Conservation (phyloP, 92 coral and sea anemone genomes). For the Zoanthus sansibaricus region DNA sequence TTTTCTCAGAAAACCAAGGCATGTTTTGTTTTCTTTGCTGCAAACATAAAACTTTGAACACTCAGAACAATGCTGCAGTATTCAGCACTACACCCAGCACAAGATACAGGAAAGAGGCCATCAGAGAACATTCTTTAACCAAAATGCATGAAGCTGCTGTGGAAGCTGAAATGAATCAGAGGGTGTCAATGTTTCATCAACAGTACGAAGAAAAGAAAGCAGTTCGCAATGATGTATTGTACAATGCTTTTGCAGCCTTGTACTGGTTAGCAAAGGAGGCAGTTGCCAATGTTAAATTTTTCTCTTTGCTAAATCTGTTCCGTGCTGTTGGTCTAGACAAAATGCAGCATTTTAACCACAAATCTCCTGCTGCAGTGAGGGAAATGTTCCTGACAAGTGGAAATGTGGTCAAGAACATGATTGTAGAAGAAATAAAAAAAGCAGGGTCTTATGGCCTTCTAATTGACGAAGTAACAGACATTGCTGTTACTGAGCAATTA, state of each 20-base stretch:
- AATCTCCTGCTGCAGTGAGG: conserved; percentile 43
- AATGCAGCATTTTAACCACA: conserved; percentile 55
- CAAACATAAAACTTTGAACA: conserved; percentile 48
- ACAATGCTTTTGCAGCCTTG: conserved; percentile 57
- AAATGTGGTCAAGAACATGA: conserved; percentile 25
- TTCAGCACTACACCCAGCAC: conserved; percentile 33
- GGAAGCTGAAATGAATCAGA: conserved; percentile 47
- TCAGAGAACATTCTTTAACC: conserved; percentile 34
- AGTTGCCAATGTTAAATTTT: conserved; percentile 41
- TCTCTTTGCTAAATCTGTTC: conserved; percentile 45
- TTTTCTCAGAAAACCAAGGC: conserved; percentile 50
- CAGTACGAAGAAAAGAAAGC: conserved; percentile 34
- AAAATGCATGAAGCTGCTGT: conserved; percentile 55
- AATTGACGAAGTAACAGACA: conserved; percentile 55
- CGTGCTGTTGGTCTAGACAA: conserved; percentile 42
- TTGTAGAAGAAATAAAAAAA: conserved; percentile 19
- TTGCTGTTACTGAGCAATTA: conserved; percentile 49
- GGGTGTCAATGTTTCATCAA: conserved; percentile 42
- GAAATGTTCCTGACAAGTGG: conserved; percentile 48
- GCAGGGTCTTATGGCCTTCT: conserved; percentile 46
- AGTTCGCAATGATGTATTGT: conserved; percentile 39
- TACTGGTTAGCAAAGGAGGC: conserved; percentile 54
- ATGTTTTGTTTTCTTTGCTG: conserved; percentile 45
- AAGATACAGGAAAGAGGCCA: conserved; percentile 37
- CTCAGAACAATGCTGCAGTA: conserved; percentile 52